Percentiles rank a stretch among this genome's conserved stretches.
Evolutionary conservation across 2,888 invertebrate genomes (phyloP).

Genomic region (Choristoneura rosaceana): DNA sequence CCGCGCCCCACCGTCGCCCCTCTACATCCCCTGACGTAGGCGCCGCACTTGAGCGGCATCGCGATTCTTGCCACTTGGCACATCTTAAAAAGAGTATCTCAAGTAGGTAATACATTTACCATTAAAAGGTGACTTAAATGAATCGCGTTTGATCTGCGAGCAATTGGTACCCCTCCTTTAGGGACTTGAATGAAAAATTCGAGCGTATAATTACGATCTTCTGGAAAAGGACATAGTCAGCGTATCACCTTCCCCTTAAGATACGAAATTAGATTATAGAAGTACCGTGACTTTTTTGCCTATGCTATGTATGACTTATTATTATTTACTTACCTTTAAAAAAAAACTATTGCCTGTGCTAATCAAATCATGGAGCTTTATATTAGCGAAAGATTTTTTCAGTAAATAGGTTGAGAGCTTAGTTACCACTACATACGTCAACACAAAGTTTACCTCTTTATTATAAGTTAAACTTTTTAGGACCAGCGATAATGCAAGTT

Average conservation of each 20-base stretch:
- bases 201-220: constrained; percentile 3
- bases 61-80: constrained; percentile 65
- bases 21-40: constrained; percentile 56
- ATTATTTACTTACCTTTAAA: too few relatives aligned
- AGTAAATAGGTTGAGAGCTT: too few relatives aligned
- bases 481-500: constrained; percentile 7
- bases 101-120: constrained; percentile 64
- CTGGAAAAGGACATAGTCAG: constrained; percentile 4
- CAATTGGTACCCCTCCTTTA: constrained; percentile 10
- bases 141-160: constrained; percentile 57
- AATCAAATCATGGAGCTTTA: too few relatives aligned
- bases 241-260: neutral
- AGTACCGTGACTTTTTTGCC: neutral
- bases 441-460: neutral
- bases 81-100: constrained; percentile 64
- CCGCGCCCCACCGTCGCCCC: constrained; percentile 60
- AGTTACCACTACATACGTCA: too few relatives aligned
- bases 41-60: constrained; percentile 57
- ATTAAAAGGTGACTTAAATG: constrained; percentile 58
- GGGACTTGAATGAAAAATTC: constrained; percentile 19
- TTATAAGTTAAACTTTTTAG: neutral
- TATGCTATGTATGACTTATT: neutral
- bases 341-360: too few relatives aligned
- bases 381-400: too few relatives aligned
- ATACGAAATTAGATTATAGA: neutral